phyloP scores from a whole-genome alignment of 2,888 invertebrate genomes.

The Horisme vitalbata region DNA sequence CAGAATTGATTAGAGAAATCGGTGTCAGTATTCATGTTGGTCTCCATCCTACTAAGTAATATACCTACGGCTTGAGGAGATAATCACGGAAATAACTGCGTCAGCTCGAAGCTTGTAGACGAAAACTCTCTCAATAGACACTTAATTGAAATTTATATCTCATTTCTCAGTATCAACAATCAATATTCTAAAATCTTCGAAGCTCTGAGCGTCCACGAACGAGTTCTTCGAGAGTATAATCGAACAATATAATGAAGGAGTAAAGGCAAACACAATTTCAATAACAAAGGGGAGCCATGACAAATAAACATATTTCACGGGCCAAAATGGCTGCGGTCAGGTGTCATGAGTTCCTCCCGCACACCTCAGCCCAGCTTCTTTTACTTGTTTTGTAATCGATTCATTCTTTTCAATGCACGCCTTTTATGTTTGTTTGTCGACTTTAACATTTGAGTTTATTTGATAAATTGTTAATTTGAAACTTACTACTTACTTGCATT shows the following conservation, averaged over 20 bases:
- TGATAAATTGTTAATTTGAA: constrained; percentile 52
- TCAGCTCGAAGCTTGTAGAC: constrained; percentile 47
- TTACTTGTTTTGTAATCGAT: constrained; percentile 74
- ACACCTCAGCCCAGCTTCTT: constrained; percentile 50
- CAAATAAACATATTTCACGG: constrained; percentile 83
- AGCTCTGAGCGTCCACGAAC: constrained; percentile 75
- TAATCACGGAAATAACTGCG: constrained; percentile 72
- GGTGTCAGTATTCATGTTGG: constrained; percentile 52
- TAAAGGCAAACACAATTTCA: constrained; percentile 82
- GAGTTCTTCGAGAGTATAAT: constrained; percentile 75
- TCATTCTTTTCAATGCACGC: constrained; percentile 68
- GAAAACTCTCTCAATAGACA: constrained; percentile 68
- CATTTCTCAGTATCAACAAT: constrained; percentile 82
- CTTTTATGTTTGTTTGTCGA: constrained; percentile 59
- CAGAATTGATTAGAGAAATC: constrained; percentile 55
- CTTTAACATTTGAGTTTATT: constrained; percentile 36
- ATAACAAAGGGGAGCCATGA: constrained; percentile 80
- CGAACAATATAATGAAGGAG: constrained; percentile 82
- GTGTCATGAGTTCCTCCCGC: constrained; percentile 68
- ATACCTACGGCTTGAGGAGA: constrained; percentile 57
- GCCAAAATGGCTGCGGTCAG: constrained; percentile 82
- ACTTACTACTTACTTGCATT: too few species aligned
- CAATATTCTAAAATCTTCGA: constrained; percentile 79
- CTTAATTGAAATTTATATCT: constrained; percentile 82
- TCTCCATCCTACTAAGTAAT: constrained; percentile 42